These are phyloP conservation scores for Drosophila sucinea DNA, from an alignment of 1,140 invertebrate species.

Conservation along the genomic window DNA sequence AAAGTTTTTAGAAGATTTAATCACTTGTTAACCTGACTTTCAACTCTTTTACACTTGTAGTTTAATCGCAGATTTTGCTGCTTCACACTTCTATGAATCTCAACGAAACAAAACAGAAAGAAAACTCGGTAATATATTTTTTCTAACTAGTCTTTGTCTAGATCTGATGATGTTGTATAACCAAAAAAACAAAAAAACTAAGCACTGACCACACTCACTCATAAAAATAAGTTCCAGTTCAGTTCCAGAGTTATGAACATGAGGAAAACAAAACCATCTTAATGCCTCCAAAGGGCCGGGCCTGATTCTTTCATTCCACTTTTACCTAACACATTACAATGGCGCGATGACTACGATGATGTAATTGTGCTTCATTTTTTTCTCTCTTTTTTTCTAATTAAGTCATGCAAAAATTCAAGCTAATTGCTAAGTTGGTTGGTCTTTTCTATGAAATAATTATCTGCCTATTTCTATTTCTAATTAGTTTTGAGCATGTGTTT, in stretches of 20 bases:
- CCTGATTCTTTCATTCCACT: constrained; percentile 46
- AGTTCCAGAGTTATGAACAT: constrained; percentile 52
- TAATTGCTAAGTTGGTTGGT: constrained; percentile 54
- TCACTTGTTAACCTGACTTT: not conserved
- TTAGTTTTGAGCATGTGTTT: constrained; percentile 21
- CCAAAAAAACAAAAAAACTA: constrained; percentile 7
- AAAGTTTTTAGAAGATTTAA: not conserved
- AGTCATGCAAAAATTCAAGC: constrained; percentile 77
- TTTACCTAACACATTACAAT: constrained; percentile 1
- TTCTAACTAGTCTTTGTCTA: constrained; percentile 6
- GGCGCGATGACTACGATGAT: constrained; percentile 39
- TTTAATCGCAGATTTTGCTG: constrained; percentile 7
- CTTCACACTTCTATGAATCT: constrained; percentile 9
- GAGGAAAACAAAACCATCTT: constrained; percentile 29
- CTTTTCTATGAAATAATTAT: constrained; percentile 32
- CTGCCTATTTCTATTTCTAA: constrained; percentile 60
- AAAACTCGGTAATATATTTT: not conserved
- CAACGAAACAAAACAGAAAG: not conserved
- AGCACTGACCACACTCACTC: constrained; percentile 53
- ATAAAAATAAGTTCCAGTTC: constrained; percentile 32
- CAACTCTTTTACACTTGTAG: not conserved
- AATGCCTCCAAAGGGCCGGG: constrained; percentile 20
- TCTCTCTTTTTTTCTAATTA: constrained; percentile 58
- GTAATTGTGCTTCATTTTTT: constrained; percentile 33
- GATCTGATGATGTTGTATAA: constrained; percentile 40